Evolutionary conservation across 2,888 invertebrate species (phyloP).

Genomic region (Caenorhabditis angaria): DNA sequence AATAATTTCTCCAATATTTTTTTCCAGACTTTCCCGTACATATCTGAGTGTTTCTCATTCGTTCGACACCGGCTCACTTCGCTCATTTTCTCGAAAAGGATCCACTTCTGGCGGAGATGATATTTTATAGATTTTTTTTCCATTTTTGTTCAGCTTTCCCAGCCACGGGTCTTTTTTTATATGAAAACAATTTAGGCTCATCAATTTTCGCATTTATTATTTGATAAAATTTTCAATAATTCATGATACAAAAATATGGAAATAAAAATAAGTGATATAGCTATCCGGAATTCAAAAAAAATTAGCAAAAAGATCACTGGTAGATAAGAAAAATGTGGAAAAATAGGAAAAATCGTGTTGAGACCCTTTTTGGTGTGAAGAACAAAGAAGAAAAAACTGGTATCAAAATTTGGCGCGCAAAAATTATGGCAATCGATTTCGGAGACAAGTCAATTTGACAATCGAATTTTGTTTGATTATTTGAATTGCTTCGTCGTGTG

Average conservation of each 20-base stretch:
- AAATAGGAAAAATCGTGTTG: not conserved
- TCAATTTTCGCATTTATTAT: not conserved
- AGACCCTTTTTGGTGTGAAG: not conserved
- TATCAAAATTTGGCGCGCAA: slow-evolving; percentile 11
- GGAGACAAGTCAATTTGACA: slow-evolving; percentile 60
- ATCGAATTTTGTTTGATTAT: slow-evolving; percentile 77
- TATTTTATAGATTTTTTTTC: slow-evolving; percentile 44
- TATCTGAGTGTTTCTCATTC: slow-evolving; percentile 68
- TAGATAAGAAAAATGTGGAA: not conserved
- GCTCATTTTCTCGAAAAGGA: slow-evolving; percentile 67
- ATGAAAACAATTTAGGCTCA: too few relatives aligned
- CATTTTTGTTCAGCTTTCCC: too few relatives aligned
- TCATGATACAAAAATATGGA: not conserved
- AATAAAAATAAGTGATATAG: not conserved
- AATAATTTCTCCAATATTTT: not conserved
- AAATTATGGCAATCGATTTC: slow-evolving; percentile 43
- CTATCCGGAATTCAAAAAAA: not conserved
- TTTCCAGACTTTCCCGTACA: slow-evolving; percentile 55
- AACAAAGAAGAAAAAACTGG: slow-evolving; percentile 12
- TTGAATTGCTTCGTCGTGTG: slow-evolving; percentile 81
- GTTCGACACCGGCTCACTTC: slow-evolving; percentile 68
- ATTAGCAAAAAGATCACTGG: slow-evolving; percentile 14
- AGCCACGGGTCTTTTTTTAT: too few relatives aligned
- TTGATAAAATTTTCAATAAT: not conserved
- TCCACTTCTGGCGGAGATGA: slow-evolving; percentile 53